Base-by-base conservation (phyloP, 2,888 invertebrate genomes). In the Eucriotettix oculatus region DNA sequence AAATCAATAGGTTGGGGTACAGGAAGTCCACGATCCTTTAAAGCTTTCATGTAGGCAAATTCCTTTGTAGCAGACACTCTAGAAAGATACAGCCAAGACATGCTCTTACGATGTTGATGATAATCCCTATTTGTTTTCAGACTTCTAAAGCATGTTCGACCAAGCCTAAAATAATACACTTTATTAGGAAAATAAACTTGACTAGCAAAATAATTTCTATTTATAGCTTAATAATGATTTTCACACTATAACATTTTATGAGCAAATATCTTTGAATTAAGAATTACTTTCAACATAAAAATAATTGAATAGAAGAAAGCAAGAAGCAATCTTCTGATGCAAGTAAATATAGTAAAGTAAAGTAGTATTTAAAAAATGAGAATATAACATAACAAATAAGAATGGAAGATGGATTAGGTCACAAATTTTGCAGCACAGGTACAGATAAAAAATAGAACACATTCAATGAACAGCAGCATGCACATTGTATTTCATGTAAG, bases 61-160 rank as follows among this genome's bases (percentile, higher is more conserved):
- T 99, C 99, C 76, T 96, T 92, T 1, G 92, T 90, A 0, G 99
- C 99, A 0, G 99, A 96, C 66, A 99, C 86, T 61, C 97, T 81
- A 0, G 97, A 95, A 58, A 99, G 75, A 73, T 99, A 99, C 1
- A 99, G 76, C 99, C 99, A 99, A 0, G 94, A 95, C 11, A 85
- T 87, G 58, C 84, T 84, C 70, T 90, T 86, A 59, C 97, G 82
- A 67, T 92, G 87, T 61, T 90, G 88, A 71, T 97, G 94, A 74
- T 99, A 99, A 74, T 99, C 99, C 10, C 99, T 80, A 74, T 99
- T 99, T 68, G 87, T 87, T 71, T 95, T 95, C 16, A 99, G 78
- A 69, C 95, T 97, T 10, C 98, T 82, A 71, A 99, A 99, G 67
- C 97, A 99, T 0, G 91, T 94, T 63, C 98, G 81, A 0, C 99